Conservation (phyloP, 2,888 invertebrate species). For the Thalpophila matura region DNA sequence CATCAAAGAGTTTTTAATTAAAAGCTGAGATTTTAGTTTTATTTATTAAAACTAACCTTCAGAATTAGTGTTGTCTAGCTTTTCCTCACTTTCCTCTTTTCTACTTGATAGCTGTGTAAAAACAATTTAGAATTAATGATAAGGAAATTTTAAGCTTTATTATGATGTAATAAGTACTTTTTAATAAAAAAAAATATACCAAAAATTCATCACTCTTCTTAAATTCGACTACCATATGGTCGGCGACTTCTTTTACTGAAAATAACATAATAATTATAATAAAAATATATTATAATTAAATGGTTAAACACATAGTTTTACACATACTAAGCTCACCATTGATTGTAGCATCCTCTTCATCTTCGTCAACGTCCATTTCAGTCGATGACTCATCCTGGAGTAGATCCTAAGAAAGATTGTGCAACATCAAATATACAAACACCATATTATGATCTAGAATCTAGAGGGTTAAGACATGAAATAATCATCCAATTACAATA, state of each 20-base stretch:
- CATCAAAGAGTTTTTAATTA: not conserved
- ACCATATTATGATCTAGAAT: not conserved
- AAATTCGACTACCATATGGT: slow-evolving; percentile 86
- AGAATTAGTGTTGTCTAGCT: slow-evolving; percentile 68
- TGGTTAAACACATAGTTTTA: not conserved
- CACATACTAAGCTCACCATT: slow-evolving; percentile 73
- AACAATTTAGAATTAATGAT: not conserved
- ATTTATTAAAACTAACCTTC: slow-evolving; percentile 67
- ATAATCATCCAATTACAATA: not conserved
- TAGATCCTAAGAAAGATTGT: slow-evolving; percentile 62
- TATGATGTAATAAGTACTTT: not conserved
- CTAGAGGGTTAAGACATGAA: slow-evolving; percentile 25
- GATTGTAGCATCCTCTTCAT: slow-evolving; percentile 83
- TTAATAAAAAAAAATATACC: slow-evolving; percentile 67
- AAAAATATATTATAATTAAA: not conserved
- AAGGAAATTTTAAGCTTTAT: not conserved
- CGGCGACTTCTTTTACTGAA: slow-evolving; percentile 85
- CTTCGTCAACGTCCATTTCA: slow-evolving; percentile 83
- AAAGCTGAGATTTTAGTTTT: too few species aligned
- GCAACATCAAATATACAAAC: not conserved
- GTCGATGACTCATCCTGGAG: slow-evolving; percentile 78
- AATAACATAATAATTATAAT: slow-evolving; percentile 24
- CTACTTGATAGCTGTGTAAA: slow-evolving; percentile 65
- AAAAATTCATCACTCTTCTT: slow-evolving; percentile 82
- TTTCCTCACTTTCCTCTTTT: slow-evolving; percentile 63